Base-by-base conservation (phyloP, 2,888 invertebrate genomes). In the Metacarcinus magister region DNA sequence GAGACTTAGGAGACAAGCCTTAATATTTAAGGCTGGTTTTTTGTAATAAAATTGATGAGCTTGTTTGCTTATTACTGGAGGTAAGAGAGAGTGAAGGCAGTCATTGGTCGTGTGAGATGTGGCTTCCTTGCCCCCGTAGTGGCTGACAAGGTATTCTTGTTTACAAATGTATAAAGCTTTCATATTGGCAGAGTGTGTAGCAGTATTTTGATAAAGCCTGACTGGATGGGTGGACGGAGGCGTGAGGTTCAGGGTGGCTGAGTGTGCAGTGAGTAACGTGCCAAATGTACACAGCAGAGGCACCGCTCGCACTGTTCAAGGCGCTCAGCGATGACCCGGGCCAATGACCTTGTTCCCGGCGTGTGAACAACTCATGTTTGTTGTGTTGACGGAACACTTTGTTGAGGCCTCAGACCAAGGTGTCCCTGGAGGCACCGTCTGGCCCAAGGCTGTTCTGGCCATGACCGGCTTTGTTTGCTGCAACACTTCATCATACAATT, bases 91-190 rank as follows among this genome's bases (percentile, higher is more conserved):
- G 32, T 87, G 82, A 19, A 43, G 95, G 87, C 32, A 46, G 87
- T 23, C 10, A 23, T 23, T 48, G 60, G 95, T 32, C 32, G 43
- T 46, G 94, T 94, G 75, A 94, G 94, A 67, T 87, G 94, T 87
- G 94, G 94, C 92, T 92, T 96, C 94, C 92, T 94, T 44, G 92
- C 94, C 92, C 92, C 44, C 67, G 75, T 96, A 94, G 94, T 94
- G 89, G 96, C 92, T 82, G 89, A 94, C 94, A 92, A 96, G 94
- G 92, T 94, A 91, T 54, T 96, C 92, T 96, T 82, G 92, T 96
- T 94, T 96, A 94, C 96, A 94, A 94, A 94, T 96, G 96, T 96
- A 96, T 96, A 96, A 96, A 96, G 96, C 96, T 96, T 96, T 96
- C 94, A 87, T 96, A 96, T 96, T 94, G 96, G 96, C 96, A 96